Base-by-base conservation (phyloP, 37 sponge, comb jelly and placozoan genomes). In the Ephydatia muelleri region DNA sequence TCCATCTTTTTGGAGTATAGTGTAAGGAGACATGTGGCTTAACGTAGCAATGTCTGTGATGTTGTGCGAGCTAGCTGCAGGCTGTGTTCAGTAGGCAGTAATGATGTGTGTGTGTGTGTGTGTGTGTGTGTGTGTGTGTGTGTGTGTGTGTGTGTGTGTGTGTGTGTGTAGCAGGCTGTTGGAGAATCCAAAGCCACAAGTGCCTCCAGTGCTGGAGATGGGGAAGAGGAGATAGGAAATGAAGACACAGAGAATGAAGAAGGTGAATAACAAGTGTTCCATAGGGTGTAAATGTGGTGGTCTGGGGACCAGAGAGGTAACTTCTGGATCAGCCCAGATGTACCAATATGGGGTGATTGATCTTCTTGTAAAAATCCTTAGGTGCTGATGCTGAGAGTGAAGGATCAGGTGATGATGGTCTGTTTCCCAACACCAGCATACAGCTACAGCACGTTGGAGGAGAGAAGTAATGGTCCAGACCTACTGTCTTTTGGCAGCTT, bases 351-450 rank as follows among this genome's bases (percentile, higher is more conserved):
- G n/a, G n/a, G n/a, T n/a, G n/a, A n/a, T n/a, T n/a, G n/a, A n/a
- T n/a, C n/a, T n/a, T n/a, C n/a, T n/a, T 14, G 19, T 57, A 57
- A 6, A 4, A 25, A 4, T 65, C 35, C 19, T 21, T n/a, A 77
- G 79, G 69, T 40, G 66, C 23, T 30, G 40, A 73, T 80, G 82
- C 43, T 22, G 80, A 86, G 23, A 80, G 77, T 34, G 84, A 84
- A 31, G 92, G 70, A 19, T 75, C 33, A 22, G 88, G 49, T 3
- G 78, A 57, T 0, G 87, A 81, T 22, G 86, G 78, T 2, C 80
- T 84, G 29, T 90, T 89, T 68, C 95, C 95, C 31, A 89, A 95
- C 66, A 95, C 95, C 0, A 74, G 49, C 67, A 79, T 95, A 28
- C 27, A 49, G 22, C 29, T 93, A 23, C 37, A 73, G 3, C 82